A percentile compares a stretch with the other conserved stretches of the same genome.
These are phyloP conservation scores for Conomelus anceps DNA, from an alignment of 2,888 invertebrate species.

Conservation along the genomic window DNA sequence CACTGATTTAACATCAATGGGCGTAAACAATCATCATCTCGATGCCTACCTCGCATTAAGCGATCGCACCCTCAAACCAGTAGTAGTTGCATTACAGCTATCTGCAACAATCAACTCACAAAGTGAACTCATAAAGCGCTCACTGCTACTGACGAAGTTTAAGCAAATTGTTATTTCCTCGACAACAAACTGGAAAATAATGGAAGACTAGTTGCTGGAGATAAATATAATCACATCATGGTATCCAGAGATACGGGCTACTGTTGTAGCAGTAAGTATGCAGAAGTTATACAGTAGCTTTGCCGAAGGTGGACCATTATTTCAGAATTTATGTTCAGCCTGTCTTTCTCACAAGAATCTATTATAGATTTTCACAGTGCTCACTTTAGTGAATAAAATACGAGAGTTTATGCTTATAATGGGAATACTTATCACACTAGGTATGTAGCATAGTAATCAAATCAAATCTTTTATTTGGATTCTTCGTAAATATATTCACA, in stretches of 20 bases:
- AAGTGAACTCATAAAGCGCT: not conserved
- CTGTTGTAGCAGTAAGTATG: not conserved
- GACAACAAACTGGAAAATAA: not conserved
- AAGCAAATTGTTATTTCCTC: not conserved
- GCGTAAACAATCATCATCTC: not conserved
- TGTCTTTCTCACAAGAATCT: not conserved
- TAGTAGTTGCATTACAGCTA: not conserved
- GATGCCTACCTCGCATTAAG: not conserved
- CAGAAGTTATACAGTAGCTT: not conserved
- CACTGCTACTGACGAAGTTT: too few species aligned
- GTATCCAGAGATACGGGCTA: not conserved
- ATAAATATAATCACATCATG: not conserved
- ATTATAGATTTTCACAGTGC: not conserved
- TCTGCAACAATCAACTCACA: not conserved
- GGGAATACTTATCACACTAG: too few species aligned
- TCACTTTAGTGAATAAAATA: too few species aligned
- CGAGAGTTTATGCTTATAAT: too few species aligned
- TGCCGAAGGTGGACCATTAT: not conserved
- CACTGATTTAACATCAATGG: not conserved
- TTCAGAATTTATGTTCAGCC: not conserved
- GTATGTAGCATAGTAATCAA: too few species aligned
- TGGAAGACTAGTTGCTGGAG: not conserved
- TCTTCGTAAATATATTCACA: too few species aligned
- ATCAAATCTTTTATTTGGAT: too few species aligned
- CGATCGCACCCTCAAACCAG: not conserved